A percentile compares a stretch with the other conserved stretches of the same genome.
Evolutionary conservation across 37 sponge, comb jelly and placozoan genomes (phyloP).

Genomic region (Ephydatia muelleri): DNA sequence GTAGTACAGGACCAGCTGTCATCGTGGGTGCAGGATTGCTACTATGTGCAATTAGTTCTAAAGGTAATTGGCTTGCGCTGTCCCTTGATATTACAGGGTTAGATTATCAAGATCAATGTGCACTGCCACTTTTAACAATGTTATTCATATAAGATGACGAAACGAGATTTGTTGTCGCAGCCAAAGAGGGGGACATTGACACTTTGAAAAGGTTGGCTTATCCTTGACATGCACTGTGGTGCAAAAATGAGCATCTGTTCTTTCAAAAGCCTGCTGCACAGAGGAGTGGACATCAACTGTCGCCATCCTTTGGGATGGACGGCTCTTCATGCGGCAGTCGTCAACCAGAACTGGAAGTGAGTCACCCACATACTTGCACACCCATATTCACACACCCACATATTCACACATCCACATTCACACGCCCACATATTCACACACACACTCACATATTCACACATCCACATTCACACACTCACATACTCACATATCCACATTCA

Average conservation of each 20-base stretch:
- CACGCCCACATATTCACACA: no score
- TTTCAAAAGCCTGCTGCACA: constrained; percentile 12
- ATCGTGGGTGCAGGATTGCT: constrained; percentile 9
- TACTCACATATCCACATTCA: no score
- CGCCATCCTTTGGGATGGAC: constrained; percentile 84
- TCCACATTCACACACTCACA: no score
- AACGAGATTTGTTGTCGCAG: constrained; percentile 20
- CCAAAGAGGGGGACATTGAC: constrained; percentile 7
- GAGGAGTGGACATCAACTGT: constrained; percentile 76
- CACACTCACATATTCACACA: no score
- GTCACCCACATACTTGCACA: not conserved
- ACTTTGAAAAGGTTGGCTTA: constrained; percentile 11
- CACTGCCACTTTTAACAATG: not conserved
- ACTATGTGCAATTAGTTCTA: not conserved
- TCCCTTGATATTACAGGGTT: not conserved
- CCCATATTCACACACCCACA: no score
- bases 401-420: no score
- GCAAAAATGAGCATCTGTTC: not conserved
- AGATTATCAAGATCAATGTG: not conserved
- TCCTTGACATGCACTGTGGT: not conserved
- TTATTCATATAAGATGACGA: constrained; percentile 15
- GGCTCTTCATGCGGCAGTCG: constrained; percentile 76
- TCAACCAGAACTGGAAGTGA: constrained; percentile 47
- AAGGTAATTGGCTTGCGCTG: not conserved
- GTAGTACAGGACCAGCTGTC: no score